Percentiles rank a stretch among this genome's conserved stretches.
Conservation (phyloP, 1,140 invertebrate species). For the Polypedilum vanderplanki region DNA sequence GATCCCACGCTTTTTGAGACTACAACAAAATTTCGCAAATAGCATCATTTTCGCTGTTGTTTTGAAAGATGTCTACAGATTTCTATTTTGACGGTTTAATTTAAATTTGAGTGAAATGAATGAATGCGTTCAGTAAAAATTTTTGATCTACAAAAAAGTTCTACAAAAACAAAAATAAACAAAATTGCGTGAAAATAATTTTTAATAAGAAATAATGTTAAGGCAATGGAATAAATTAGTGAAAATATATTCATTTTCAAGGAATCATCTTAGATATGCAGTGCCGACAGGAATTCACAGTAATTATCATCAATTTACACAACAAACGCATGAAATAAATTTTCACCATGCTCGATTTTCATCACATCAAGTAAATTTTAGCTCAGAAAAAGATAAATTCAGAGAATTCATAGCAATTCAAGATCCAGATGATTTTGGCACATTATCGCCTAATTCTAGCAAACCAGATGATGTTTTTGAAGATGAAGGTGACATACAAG, state of each 20-base stretch:
- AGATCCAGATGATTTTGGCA: constrained; percentile 51
- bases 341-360: constrained; percentile 1
- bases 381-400: background rate
- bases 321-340: background rate
- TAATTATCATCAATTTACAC: background rate
- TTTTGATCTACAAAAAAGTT: too few relatives aligned
- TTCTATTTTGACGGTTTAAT: too few relatives aligned
- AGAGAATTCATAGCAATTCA: constrained; percentile 26
- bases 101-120: too few relatives aligned
- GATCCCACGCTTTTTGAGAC: too few relatives aligned
- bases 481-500: constrained; percentile 49
- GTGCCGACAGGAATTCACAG: background rate
- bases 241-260: background rate
- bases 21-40: too few relatives aligned
- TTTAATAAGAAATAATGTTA: background rate
- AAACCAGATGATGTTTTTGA: constrained; percentile 36
- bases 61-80: too few relatives aligned
- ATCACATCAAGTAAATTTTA: background rate
- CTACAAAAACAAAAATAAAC: background rate
- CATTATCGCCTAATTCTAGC: constrained; percentile 34
- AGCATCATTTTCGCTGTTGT: too few relatives aligned
- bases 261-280: background rate
- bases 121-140: too few relatives aligned
- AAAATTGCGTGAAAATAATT: background rate
- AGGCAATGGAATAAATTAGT: background rate